Percentiles rank a stretch among this genome's conserved stretches.
These are phyloP conservation scores for Thalassoma bifasciatum DNA, from an alignment of 2,113 vertebrate genomes.

Conservation along the genomic window DNA sequence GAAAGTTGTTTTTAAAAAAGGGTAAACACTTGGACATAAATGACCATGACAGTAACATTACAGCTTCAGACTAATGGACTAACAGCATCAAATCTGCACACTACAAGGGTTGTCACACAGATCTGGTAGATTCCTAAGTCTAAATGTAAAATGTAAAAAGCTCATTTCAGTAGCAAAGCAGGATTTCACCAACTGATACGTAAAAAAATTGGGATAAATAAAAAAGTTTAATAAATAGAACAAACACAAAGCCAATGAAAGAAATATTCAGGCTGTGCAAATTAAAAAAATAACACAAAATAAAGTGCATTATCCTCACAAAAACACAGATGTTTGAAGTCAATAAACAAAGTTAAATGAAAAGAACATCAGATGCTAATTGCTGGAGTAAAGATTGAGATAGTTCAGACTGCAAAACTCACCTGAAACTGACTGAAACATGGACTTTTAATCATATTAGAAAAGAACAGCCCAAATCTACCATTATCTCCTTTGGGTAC, in stretches of 20 bases:
- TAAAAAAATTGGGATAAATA: conserved; percentile 47
- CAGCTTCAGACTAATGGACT: conserved; percentile 42
- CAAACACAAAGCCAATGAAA: conserved; percentile 49
- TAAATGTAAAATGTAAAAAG: conserved; percentile 47
- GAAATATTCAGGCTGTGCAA: conserved; percentile 33
- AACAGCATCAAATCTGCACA: conserved; percentile 43
- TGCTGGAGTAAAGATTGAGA: conserved; percentile 15
- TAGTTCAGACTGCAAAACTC: not conserved
- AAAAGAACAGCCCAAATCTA: conserved; percentile 15
- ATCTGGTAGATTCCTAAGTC: conserved; percentile 42
- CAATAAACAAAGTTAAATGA: conserved; percentile 4
- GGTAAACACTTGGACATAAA: conserved; percentile 45
- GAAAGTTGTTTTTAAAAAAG: conserved; percentile 39
- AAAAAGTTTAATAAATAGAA: conserved; percentile 61
- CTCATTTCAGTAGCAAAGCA: conserved; percentile 36
- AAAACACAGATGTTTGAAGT: conserved; percentile 49
- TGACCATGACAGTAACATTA: conserved; percentile 42
- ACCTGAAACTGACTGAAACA: conserved; percentile 12
- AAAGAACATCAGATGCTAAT: conserved; percentile 17
- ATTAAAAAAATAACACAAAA: conserved; percentile 65
- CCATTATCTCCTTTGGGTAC: not conserved
- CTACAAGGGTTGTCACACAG: conserved; percentile 27
- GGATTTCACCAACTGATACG: conserved; percentile 12
- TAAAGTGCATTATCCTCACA: conserved; percentile 79
- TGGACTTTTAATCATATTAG: not conserved